Base-by-base conservation (phyloP, 2,797 vertebrate genomes). In the Austrolebias charrua region DNA sequence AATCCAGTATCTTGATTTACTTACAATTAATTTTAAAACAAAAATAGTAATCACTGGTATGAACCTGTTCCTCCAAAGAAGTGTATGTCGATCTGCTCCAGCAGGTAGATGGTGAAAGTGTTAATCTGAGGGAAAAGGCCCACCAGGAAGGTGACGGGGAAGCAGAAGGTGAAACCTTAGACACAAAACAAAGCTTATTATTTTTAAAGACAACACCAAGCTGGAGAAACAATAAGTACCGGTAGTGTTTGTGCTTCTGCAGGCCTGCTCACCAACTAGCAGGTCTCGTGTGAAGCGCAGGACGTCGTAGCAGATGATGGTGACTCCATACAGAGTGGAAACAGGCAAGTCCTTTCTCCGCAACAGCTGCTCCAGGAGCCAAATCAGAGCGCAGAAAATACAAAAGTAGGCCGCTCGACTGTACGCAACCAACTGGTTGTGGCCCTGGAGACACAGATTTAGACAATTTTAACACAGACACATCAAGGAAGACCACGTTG, bases 71-170 rank as follows among this genome's bases (percentile, higher is more conserved):
- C 98, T 10, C 98, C 98, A 71, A 99, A 98, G 59, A 96, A 69
- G 77, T 99, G 92, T 86, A 96, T 95, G 86, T 99, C 96, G 12
- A 96, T 91, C 89, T 99, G 97, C 79, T 99, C 98, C 86, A 99
- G 84, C 69, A 98, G 86, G 82, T 98, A 98, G 62, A 94, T 95
- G 76, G 93, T 92, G 84, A 99, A 99, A 33, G 97, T 99, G 91
- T 99, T 96, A 90, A 99, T 95, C 91, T 99, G 97, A 31, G 97
- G 98, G 76, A 99, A 96, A 78, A 99, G 95, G 33, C 98, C 98
- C 33, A 99, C 91, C 61, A 99, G 94, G 79, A 98, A 98, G 69
- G 94, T 94, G 43, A 95, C 88, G 7, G 98, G 98, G 87, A 99
- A 99, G 87, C 95, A 98, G 85, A 95, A 96, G 4, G 96, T 92